Evolutionary conservation across 2,888 invertebrate species (phyloP).

Genomic region (Hedychridium roseum): DNA sequence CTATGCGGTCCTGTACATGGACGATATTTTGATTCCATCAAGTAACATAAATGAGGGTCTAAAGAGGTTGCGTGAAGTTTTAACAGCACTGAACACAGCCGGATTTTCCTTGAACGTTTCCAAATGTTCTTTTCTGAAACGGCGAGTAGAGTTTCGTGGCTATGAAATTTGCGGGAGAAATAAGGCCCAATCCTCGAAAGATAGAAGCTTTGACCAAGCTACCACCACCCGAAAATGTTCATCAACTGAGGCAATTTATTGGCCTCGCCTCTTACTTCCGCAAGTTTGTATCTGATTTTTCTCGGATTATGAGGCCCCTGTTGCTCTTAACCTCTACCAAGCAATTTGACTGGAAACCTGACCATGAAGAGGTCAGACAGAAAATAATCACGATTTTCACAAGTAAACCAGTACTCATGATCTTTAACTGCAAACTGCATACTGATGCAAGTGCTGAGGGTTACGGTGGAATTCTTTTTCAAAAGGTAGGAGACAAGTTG

Average conservation of each 20-base stretch:
- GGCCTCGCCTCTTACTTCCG: constrained; percentile 35
- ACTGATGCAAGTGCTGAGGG: constrained; percentile 14
- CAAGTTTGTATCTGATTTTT: constrained; percentile 23
- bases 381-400: constrained; percentile 17
- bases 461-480: constrained; percentile 9
- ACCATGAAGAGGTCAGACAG: constrained; percentile 15
- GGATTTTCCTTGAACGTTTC: constrained; percentile 23
- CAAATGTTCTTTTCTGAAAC: constrained; percentile 28
- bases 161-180: constrained; percentile 10
- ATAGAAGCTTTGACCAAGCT: constrained; percentile 11
- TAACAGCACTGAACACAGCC: constrained; percentile 19
- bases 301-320: constrained; percentile 19
- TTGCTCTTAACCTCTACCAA: constrained; percentile 16
- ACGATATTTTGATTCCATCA: constrained; percentile 27
- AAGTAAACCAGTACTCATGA: constrained; percentile 13
- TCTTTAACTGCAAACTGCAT: constrained; percentile 15
- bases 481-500: background rate
- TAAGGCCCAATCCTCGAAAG: constrained; percentile 20
- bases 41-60: constrained; percentile 18
- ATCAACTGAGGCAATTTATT: constrained; percentile 30
- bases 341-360: constrained; percentile 15
- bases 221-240: constrained; percentile 19
- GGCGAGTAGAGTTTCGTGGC: constrained; percentile 20
- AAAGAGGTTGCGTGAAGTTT: constrained; percentile 21
- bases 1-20: constrained; percentile 19